These are phyloP conservation scores for Falco punctatus DNA, from an alignment of 2,113 vertebrate species.

Conservation along the genomic window DNA sequence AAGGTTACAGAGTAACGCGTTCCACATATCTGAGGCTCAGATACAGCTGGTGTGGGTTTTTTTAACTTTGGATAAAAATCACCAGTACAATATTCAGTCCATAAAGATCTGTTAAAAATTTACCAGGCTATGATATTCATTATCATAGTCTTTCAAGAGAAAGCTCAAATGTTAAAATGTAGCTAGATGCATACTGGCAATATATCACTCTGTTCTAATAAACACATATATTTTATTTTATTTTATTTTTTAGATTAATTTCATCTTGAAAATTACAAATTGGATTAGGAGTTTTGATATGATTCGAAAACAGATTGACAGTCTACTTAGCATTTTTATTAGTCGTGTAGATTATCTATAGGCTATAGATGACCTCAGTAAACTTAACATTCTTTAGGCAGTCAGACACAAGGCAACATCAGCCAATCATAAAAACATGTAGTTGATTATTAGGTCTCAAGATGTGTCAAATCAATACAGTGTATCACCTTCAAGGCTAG, in stretches of 20 bases:
- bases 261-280: conserved; percentile 62
- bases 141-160: not conserved
- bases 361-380: conserved; percentile 69
- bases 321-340: conserved; percentile 73
- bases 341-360: conserved; percentile 66
- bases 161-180: not conserved
- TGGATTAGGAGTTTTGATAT: conserved; percentile 54
- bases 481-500: conserved; percentile 64
- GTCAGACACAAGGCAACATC: conserved; percentile 57
- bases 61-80: not conserved
- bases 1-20: conserved; percentile 1
- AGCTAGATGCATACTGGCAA: not conserved
- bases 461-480: conserved; percentile 69
- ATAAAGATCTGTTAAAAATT: conserved; percentile 49
- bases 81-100: not conserved
- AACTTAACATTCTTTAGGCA: conserved; percentile 60
- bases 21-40: not conserved
- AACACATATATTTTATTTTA: not conserved
- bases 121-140: not conserved
- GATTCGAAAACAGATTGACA: conserved; percentile 52
- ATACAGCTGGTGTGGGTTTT: not conserved
- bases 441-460: conserved; percentile 72
- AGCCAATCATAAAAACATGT: conserved; percentile 70
- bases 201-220: not conserved
- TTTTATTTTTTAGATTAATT: conserved; percentile 44